Percentiles rank a stretch among this genome's conserved stretches.
These are phyloP conservation scores for Pterois miles DNA, from an alignment of 2,797 vertebrate species.

Conservation along the genomic window DNA sequence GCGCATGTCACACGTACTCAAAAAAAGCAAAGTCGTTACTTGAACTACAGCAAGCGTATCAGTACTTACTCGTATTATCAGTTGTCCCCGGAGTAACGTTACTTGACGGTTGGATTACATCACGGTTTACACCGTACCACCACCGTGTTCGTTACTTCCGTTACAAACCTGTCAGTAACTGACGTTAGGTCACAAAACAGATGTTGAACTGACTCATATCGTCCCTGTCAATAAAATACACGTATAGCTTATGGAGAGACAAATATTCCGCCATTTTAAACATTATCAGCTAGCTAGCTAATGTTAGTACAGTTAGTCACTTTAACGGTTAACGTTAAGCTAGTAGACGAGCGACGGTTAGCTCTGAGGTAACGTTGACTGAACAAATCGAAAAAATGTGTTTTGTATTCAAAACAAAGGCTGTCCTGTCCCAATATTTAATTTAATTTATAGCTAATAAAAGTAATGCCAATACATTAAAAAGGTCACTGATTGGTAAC, in stretches of 20 bases:
- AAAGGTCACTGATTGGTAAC: neutral
- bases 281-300: no score
- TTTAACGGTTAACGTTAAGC: neutral
- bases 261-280: neutral
- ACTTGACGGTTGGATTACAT: no score
- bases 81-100: no score
- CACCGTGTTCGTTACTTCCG: neutral
- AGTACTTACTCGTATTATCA: neutral
- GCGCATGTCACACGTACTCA: slow-evolving; percentile 67
- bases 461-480: neutral
- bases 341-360: neutral
- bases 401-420: neutral
- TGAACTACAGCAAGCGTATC: neutral
- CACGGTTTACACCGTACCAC: neutral
- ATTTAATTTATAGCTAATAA: neutral
- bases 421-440: neutral
- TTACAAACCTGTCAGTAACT: neutral
- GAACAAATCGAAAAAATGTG: rapidly evolving
- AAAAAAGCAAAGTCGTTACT: neutral
- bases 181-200: neutral
- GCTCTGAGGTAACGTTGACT: neutral
- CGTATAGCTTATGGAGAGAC: no score
- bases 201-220: neutral
- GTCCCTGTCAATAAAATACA: neutral
- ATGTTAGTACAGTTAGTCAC: no score